Base-by-base conservation (phyloP, 1,140 invertebrate species). In the Apis cerana region DNA sequence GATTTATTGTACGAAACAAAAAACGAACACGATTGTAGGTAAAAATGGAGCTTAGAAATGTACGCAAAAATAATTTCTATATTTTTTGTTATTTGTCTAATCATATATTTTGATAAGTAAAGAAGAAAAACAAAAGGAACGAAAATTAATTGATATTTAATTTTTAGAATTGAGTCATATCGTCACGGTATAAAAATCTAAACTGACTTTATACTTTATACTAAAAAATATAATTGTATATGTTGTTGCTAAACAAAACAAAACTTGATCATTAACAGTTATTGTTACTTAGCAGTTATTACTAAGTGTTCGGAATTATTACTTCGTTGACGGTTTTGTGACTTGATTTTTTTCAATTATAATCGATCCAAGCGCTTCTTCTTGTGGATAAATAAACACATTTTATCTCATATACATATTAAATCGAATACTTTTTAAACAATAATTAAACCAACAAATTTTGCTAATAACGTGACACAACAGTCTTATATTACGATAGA, bases 151-250 rank as follows among this genome's bases (percentile, higher is more conserved):
- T 75, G 69, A 81, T 43, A 77, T 77, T 76, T 78, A 79, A 70
- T 80, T 84, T 64, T 54, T 80, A 81, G 84, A 86, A 88, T 88
- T 84, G 84, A 90, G 88, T 90, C 84, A 89, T 84, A 75, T 84
- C 87, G 85, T 91, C 89, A 88, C 84, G 90, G 91, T 93, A 92
- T 92, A 92, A 93, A 93, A 92, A 92, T 92, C 91, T 92, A 93
- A 93, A 91, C 90, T 92, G 91, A 92, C 90, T 89, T 92, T 90
- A 61, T 75, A 91, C 89, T 78, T 83, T 85, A 82, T 90, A 90
- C 86, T 90, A 90, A 91, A 91, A 91, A 92, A 92, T 89, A 82
- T 85, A 85, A 89, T 88, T 87, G 84, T 74, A 52, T 74, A 87
- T 84, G 27, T 64, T 84, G 27, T 64, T 90, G 85, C 65, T 77